Conservation (phyloP, 2,888 invertebrate species). For the Sminthurinus aureus region DNA sequence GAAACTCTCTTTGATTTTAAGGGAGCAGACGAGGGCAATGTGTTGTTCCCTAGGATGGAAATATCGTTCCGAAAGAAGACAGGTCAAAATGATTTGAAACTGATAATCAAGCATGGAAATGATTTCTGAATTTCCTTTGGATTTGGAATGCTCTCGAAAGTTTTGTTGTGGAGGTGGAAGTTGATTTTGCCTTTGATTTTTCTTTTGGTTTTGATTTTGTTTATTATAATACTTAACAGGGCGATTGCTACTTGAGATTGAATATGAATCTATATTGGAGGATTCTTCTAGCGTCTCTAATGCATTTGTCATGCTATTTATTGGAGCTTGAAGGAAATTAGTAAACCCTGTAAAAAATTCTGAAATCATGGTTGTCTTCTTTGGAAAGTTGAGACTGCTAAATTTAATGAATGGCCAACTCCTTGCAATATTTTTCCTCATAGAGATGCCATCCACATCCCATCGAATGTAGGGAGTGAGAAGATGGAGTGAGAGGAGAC, state of each 20-base stretch:
- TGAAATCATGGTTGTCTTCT: neutral
- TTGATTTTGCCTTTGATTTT: no score
- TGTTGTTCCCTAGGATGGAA: constrained; percentile 33
- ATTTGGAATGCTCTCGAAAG: neutral
- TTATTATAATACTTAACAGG: no score
- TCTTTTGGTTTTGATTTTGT: no score
- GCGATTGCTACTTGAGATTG: neutral
- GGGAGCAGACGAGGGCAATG: constrained; percentile 4
- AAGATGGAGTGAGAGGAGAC: constrained; percentile 29
- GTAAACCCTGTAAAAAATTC: constrained; percentile 30
- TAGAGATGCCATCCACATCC: constrained; percentile 32
- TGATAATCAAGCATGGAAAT: constrained; percentile 14
- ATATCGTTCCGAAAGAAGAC: constrained; percentile 24
- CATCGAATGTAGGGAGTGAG: constrained; percentile 28
- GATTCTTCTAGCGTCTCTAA: constrained; percentile 8
- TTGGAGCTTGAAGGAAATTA: constrained; percentile 6
- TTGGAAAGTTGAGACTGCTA: neutral
- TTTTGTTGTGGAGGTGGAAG: neutral
- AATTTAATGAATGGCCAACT: constrained; percentile 39
- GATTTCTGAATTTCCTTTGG: neutral
- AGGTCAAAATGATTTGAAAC: constrained; percentile 16
- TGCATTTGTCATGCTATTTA: neutral
- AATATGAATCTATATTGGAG: no score
- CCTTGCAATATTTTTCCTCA: constrained; percentile 25
- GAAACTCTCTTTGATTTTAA: constrained; percentile 15